These are phyloP conservation scores for Halictus rubicundus DNA, from an alignment of 1,140 invertebrate species.

Conservation along the genomic window DNA sequence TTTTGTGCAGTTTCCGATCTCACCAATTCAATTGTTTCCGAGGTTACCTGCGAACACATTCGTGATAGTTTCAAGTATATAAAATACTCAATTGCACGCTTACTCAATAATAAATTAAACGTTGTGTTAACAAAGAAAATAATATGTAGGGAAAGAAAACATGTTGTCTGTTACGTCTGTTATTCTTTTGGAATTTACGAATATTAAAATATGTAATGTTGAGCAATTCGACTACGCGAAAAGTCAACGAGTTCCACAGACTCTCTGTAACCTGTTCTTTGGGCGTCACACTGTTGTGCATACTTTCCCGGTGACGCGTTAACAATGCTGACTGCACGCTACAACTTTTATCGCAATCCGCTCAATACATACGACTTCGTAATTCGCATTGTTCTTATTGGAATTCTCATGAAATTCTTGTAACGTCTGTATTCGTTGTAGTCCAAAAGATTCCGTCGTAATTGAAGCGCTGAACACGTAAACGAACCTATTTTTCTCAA, in stretches of 20 bases:
- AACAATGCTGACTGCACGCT: neutral
- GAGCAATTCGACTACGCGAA: too few species aligned
- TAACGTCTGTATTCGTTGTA: neutral
- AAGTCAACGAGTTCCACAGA: neutral
- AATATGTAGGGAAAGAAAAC: too few species aligned
- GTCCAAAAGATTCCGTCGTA: neutral
- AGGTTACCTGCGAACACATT: too few species aligned
- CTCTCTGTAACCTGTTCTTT: neutral
- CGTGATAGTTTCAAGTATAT: too few species aligned
- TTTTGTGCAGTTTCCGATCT: too few species aligned
- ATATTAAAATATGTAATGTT: too few species aligned
- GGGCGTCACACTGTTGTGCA: neutral
- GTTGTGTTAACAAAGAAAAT: too few species aligned
- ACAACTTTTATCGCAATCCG: neutral
- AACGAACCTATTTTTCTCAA: neutral
- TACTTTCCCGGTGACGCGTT: constrained; percentile 11
- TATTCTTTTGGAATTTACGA: too few species aligned
- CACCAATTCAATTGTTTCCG: too few species aligned
- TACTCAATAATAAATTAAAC: too few species aligned
- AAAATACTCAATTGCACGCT: too few species aligned
- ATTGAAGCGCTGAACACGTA: neutral
- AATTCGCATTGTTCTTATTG: neutral
- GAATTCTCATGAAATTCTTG: neutral
- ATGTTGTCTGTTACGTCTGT: too few species aligned
- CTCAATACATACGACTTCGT: neutral